Evolutionary conservation across 2,888 invertebrate genomes (phyloP).

Genomic region (Tetrapedia diversipes): DNA sequence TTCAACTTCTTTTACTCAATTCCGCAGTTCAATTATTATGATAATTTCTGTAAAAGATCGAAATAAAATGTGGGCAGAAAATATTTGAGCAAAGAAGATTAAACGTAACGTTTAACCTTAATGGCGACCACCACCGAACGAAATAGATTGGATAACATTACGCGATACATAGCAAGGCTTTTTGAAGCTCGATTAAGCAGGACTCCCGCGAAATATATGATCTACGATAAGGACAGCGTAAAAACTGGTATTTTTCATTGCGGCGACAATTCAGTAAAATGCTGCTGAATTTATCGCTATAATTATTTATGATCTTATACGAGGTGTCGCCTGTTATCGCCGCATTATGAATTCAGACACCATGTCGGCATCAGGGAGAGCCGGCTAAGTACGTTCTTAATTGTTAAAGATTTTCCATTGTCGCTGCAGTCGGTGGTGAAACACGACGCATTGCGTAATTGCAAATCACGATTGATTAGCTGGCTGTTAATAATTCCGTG

Average conservation of each 20-base stretch:
- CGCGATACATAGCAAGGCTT: slow-evolving; percentile 13
- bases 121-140: no score
- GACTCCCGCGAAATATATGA: slow-evolving; percentile 12
- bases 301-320: slow-evolving; percentile 44
- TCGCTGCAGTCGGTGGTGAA: slow-evolving; percentile 24
- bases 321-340: slow-evolving; percentile 44
- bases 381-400: slow-evolving; percentile 33
- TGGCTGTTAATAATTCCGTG: slow-evolving; percentile 34
- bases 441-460: slow-evolving; percentile 38
- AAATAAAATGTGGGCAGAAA: no score
- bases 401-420: slow-evolving; percentile 47
- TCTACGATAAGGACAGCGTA: slow-evolving; percentile 30
- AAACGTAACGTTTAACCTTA: no score
- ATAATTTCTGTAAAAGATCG: no score
- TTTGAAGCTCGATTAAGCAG: slow-evolving; percentile 46
- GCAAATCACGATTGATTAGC: slow-evolving; percentile 41
- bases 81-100: no score
- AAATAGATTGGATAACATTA: slow-evolving; percentile 21
- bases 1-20: no score
- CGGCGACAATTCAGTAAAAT: slow-evolving; percentile 40
- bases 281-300: slow-evolving; percentile 44
- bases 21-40: no score
- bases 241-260: slow-evolving; percentile 33
- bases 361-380: background rate
- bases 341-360: slow-evolving; percentile 37